Base-by-base conservation (phyloP, 1,140 invertebrate species). In the Patella vulgata region DNA sequence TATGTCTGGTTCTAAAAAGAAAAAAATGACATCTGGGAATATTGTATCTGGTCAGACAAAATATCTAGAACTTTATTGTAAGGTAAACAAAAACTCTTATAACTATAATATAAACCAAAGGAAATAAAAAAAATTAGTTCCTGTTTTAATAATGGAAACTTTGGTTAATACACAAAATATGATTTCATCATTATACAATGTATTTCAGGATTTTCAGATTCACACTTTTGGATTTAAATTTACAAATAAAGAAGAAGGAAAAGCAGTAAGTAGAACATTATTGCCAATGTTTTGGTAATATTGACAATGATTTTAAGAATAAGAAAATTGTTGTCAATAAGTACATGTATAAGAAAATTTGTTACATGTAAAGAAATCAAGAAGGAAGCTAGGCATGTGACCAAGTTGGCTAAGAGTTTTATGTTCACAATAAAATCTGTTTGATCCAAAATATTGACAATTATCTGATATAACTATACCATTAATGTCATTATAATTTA, bases 151-250 rank as follows among this genome's bases (percentile, higher is more conserved):
- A 14, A 14, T 14, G 33, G 33, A 46, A n/a, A n/a, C 5, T 46
- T n/a, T 9, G 23, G 23, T 6, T 9, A 46, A 46, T 25, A 46
- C 39, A 11, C 9, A 9, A 40, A 11, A n/a, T 11, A 40, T 44
- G 42, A 19, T 48, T 48, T 48, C 46, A 25, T 28, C 14, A 48
- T 25, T 21, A 5, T 36, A 28, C 17, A 21, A 25, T n/a, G n/a
- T 57, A 70, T 70, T 79, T 57, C 60, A 85, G 85, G 95, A 96
- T 86, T 93, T 97, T 86, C 89, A 91, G 73, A 89, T 92, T 5
- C 87, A 95, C 71, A 90, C 90, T 43, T 96, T 95, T 83, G 93
- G 92, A 64, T 96, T 97, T 83, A 93, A 93, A 85, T 91, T 92
- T 84, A 91, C 91, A 0, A 89, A 90, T 12, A 87, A 90, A 53